Base-by-base conservation (phyloP, 2,888 invertebrate genomes). In the Meiosimyza platycephala region DNA sequence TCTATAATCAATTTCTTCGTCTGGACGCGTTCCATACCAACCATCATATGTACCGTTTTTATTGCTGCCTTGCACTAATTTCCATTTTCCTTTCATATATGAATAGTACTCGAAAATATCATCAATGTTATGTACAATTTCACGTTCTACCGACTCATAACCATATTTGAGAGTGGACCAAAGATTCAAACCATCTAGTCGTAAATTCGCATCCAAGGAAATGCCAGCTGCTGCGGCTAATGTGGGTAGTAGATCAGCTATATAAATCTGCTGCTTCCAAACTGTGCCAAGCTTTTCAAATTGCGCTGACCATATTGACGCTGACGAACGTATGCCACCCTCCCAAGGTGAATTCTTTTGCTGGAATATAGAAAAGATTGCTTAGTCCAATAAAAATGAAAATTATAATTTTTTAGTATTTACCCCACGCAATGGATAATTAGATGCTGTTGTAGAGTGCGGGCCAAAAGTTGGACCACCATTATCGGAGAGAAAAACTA, bases 401-500 rank as follows among this genome's bases (percentile, higher is more conserved):
- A 55, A 15, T 28, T 22, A 50, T 48, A 6, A 33, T 15, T 15
- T 57, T 12, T 9, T 40, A 4, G 18, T 55, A 79, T 88, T 88
- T 87, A 93, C 94, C 47, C 95, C 95, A 86, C 93, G 89, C 28
- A 94, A 83, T 6, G 95, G 95, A 89, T 91, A 93, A 86, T 94
- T 94, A 28, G 94, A 94, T 18, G 92, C 94, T 70, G 90, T 90
- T 86, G 94, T 96, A 63, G 89, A 83, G 82, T 92, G 91, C 60
- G 90, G 80, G 0, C 95, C 95, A 69, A 89, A 86, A 0, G 93
- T 92, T 73, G 94, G 94, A 0, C 93, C 95, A 1, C 96, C 95
- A 84, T 97, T 97, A 84, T 97, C 98, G 7, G 95, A 93, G 77
- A 93, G 90, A 84, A 97, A 98, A 1, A 95, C 85, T 70, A 98